Evolutionary conservation across 2,888 invertebrate genomes (phyloP).

Genomic region (Polydrusus tereticollis): DNA sequence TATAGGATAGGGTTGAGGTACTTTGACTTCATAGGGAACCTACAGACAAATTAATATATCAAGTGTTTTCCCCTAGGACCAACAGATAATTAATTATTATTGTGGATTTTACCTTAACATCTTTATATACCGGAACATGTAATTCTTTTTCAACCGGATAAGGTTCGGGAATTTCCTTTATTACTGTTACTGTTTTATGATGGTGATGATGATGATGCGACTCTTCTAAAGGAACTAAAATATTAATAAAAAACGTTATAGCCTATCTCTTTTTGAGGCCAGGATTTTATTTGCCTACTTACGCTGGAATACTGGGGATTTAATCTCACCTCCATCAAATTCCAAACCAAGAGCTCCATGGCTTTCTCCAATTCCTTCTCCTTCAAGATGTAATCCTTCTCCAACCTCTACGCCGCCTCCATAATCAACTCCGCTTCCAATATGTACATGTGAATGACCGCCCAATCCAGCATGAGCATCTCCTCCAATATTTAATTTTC

Average conservation of each 20-base stretch:
- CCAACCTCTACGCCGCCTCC: background rate
- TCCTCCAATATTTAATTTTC: background rate
- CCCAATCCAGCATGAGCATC: background rate
- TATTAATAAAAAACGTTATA: background rate
- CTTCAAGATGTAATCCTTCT: conserved; percentile 5
- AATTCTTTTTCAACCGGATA: conserved; percentile 77
- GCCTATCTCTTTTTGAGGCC: no score
- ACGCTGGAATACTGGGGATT: conserved; percentile 27
- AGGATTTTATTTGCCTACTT: conserved; percentile 3
- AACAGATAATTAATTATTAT: background rate
- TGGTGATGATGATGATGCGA: no score
- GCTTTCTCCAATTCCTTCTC: background rate
- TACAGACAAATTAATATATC: background rate
- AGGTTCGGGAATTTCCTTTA: conserved; percentile 69
- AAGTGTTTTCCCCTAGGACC: no score
- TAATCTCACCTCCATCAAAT: conserved; percentile 26
- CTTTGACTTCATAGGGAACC: conserved; percentile 71
- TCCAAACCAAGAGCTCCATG: conserved; percentile 19
- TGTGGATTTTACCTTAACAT: conserved; percentile 65
- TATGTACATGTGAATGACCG: background rate
- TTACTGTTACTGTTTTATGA: conserved; percentile 68
- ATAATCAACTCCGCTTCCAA: conserved; percentile 2
- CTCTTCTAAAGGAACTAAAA: conserved; percentile 32
- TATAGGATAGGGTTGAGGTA: conserved; percentile 50
- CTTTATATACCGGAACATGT: conserved; percentile 74